phyloP scores from a whole-genome alignment of 2,797 vertebrate species.

The Poeciliopsis presidionis region DNA sequence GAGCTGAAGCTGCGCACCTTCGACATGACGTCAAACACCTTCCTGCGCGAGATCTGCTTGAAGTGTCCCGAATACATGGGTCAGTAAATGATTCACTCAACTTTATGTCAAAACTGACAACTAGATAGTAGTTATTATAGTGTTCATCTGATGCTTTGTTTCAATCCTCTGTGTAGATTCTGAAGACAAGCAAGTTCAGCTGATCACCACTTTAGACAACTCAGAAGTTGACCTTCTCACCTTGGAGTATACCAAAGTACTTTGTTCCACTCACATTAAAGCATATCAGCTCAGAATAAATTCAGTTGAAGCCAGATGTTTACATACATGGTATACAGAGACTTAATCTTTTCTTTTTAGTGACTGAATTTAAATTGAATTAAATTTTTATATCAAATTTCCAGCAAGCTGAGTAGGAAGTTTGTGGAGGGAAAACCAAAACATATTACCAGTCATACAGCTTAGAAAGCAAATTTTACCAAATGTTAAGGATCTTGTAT shows the following conservation, averaged over 20 bases:
- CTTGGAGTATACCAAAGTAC: slow-evolving; percentile 91
- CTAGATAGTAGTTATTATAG: background rate
- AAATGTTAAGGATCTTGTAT: background rate
- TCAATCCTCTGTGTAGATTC: slow-evolving; percentile 81
- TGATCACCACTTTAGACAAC: slow-evolving; percentile 96
- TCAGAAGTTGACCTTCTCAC: slow-evolving; percentile 90
- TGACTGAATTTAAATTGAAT: background rate
- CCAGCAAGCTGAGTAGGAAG: background rate
- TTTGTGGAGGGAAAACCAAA: background rate
- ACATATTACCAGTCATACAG: background rate
- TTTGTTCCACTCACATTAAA: background rate
- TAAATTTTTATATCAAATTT: background rate
- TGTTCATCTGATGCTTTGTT: slow-evolving; percentile 10
- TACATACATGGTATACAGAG: background rate
- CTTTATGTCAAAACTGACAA: background rate
- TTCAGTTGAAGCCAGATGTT: background rate
- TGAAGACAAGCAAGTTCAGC: slow-evolving; percentile 88
- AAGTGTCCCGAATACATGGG: slow-evolving; percentile 93
- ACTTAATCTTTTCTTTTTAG: background rate
- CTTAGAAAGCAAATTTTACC: background rate
- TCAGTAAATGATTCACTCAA: slow-evolving; percentile 66
- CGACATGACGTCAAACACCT: slow-evolving; percentile 90
- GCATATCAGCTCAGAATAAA: background rate
- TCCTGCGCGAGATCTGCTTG: slow-evolving; percentile 91
- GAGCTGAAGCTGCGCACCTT: slow-evolving; percentile 89